These are phyloP conservation scores for Rhopalosiphum nymphaeae DNA, from an alignment of 2,888 invertebrate genomes.

Conservation along the genomic window DNA sequence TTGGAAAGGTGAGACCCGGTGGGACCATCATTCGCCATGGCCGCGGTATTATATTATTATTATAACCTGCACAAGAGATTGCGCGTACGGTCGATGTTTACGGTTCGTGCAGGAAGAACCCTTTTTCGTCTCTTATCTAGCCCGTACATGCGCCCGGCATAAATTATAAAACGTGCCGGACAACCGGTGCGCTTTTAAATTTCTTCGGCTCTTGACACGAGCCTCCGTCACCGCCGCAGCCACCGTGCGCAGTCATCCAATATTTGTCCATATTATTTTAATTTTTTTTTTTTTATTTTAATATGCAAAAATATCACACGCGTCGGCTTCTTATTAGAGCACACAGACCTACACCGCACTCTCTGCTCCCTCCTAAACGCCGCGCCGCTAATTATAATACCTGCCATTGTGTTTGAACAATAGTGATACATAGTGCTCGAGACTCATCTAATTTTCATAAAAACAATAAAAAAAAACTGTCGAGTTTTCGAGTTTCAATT, in stretches of 20 bases:
- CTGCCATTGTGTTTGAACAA: background rate
- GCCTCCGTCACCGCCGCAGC: background rate
- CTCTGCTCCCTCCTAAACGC: background rate
- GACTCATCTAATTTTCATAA: conserved; percentile 16
- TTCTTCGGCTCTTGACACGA: conserved; percentile 13
- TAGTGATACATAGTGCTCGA: background rate
- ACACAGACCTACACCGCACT: background rate
- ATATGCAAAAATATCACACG: background rate
- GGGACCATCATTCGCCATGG: conserved; percentile 42
- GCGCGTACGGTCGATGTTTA: conserved; percentile 29
- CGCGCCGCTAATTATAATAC: background rate
- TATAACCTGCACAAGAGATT: conserved; percentile 17
- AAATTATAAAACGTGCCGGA: conserved; percentile 57
- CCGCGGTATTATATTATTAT: background rate
- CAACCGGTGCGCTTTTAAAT: conserved; percentile 55
- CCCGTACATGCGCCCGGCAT: conserved; percentile 46
- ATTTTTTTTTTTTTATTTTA: background rate
- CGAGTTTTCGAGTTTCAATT: background rate
- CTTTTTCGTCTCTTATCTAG: conserved; percentile 59
- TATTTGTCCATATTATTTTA: conserved; percentile 12
- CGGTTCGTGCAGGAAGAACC: conserved; percentile 48
- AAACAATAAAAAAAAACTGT: background rate
- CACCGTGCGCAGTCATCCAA: background rate
- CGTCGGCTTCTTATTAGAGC: background rate
- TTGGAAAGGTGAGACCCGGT: background rate